These are phyloP conservation scores for Orthosia gracilis DNA, from an alignment of 2,888 invertebrate genomes.

Conservation along the genomic window DNA sequence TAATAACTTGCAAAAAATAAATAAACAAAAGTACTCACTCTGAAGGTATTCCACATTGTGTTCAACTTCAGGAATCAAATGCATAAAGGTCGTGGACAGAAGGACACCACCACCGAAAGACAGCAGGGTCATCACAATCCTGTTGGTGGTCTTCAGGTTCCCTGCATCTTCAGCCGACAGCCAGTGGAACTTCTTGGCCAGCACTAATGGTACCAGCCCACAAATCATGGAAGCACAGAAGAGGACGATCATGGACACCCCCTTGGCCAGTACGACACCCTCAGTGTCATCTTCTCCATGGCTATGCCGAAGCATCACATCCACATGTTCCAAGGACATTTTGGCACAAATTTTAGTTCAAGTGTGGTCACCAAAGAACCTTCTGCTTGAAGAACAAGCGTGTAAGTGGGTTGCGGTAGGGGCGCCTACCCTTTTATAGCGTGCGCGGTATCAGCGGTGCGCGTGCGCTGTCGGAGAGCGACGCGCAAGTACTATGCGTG, in stretches of 20 bases:
- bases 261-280: conserved; percentile 93
- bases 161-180: conserved; percentile 86
- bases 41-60: conserved; percentile 93
- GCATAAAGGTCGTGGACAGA: conserved; percentile 95
- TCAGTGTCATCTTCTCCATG: conserved; percentile 76
- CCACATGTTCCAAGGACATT: conserved; percentile 70
- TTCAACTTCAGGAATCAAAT: conserved; percentile 95
- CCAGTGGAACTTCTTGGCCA: conserved; percentile 93
- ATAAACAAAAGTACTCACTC: conserved; percentile 77
- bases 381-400: conserved; percentile 53
- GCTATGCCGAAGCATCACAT: conserved; percentile 67
- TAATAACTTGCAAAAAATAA: background rate
- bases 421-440: conserved; percentile 83
- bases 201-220: conserved; percentile 94
- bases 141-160: conserved; percentile 87
- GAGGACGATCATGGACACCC: conserved; percentile 95
- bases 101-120: conserved; percentile 97
- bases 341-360: conserved; percentile 53
- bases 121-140: conserved; percentile 92
- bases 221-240: conserved; percentile 94
- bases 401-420: conserved; percentile 72
- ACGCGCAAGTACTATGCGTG: conserved; percentile 82
- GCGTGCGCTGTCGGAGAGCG: conserved; percentile 85
- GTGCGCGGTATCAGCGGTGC: conserved; percentile 78
- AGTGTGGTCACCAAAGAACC: conserved; percentile 35